phyloP scores from a whole-genome alignment of 2,797 vertebrate species.

The Enteromius unitaeniatus region DNA sequence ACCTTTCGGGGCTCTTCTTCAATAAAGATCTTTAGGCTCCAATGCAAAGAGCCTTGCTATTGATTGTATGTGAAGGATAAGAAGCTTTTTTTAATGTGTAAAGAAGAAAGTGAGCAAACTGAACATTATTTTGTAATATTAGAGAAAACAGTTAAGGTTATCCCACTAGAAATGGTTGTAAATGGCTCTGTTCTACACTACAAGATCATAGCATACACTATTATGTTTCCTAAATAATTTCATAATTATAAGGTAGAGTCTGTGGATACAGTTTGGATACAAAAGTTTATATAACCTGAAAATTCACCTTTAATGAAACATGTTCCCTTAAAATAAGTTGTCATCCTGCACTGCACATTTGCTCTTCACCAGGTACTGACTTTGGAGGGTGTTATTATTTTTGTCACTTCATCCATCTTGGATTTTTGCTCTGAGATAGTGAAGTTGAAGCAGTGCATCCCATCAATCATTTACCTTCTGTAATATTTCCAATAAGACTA shows the following conservation, averaged over 20 bases:
- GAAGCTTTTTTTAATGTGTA: conserved; percentile 42
- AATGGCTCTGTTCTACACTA: conserved; percentile 46
- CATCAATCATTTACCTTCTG: conserved; percentile 33
- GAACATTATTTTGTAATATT: conserved; percentile 52
- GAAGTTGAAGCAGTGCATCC: conserved; percentile 26
- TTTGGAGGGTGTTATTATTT: conserved; percentile 34
- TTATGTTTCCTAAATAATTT: conserved; percentile 48
- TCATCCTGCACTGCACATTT: conserved; percentile 15
- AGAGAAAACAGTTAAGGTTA: conserved; percentile 24
- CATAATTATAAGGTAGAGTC: conserved; percentile 31
- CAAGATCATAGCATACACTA: conserved; percentile 36
- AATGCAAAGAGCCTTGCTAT: conserved; percentile 36
- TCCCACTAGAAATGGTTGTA: conserved; percentile 47
- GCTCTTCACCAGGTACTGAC: conserved; percentile 20
- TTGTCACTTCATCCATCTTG: conserved; percentile 45
- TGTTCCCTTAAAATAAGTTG: conserved; percentile 6
- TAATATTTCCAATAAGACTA: conserved; percentile 19
- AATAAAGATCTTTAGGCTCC: conserved; percentile 7
- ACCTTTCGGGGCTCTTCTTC: conserved; percentile 40
- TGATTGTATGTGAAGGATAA: conserved; percentile 46
- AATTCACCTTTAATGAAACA: not conserved
- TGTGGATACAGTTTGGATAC: conserved; percentile 23
- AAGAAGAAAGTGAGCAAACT: conserved; percentile 23
- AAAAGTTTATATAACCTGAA: conserved; percentile 27
- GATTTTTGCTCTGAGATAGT: conserved; percentile 43